Percentiles rank a stretch among this genome's conserved stretches.
phyloP scores from a whole-genome alignment of 2,888 invertebrate species.

The Sclerodermus sp. region DNA sequence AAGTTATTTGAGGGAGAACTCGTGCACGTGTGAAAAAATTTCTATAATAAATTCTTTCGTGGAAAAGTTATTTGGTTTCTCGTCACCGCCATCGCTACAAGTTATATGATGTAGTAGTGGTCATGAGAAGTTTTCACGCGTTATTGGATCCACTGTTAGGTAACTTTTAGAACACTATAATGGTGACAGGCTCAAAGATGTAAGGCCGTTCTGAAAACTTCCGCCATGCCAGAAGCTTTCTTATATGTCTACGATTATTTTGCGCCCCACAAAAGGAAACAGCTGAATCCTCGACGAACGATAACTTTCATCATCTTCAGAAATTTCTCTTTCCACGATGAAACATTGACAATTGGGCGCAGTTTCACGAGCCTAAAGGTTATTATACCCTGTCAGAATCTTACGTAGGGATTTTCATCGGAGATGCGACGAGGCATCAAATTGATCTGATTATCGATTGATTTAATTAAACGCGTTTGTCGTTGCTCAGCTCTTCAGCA shows the following conservation, averaged over 20 bases:
- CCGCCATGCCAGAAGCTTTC: not conserved
- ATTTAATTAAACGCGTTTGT: not conserved
- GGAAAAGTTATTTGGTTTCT: conserved; percentile 3
- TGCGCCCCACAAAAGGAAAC: not conserved
- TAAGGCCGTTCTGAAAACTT: not conserved
- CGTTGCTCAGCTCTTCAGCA: conserved; percentile 17
- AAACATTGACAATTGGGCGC: too few species aligned
- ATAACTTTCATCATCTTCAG: too few species aligned
- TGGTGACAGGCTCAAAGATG: not conserved
- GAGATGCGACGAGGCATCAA: too few species aligned
- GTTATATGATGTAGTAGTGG: conserved; percentile 1
- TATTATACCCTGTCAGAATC: too few species aligned
- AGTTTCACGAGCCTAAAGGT: too few species aligned
- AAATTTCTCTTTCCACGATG: too few species aligned
- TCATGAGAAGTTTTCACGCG: conserved; percentile 5
- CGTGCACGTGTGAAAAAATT: too few species aligned
- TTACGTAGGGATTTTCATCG: too few species aligned
- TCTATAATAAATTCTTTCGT: not conserved
- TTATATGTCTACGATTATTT: not conserved
- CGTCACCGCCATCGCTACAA: not conserved
- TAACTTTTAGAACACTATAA: conserved; percentile 7
- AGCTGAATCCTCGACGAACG: too few species aligned
- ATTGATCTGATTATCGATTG: too few species aligned
- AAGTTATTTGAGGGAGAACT: too few species aligned
- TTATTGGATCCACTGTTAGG: conserved; percentile 9